Base-by-base conservation (phyloP, 2,113 vertebrate species). In the Gymnocephalus cernua region DNA sequence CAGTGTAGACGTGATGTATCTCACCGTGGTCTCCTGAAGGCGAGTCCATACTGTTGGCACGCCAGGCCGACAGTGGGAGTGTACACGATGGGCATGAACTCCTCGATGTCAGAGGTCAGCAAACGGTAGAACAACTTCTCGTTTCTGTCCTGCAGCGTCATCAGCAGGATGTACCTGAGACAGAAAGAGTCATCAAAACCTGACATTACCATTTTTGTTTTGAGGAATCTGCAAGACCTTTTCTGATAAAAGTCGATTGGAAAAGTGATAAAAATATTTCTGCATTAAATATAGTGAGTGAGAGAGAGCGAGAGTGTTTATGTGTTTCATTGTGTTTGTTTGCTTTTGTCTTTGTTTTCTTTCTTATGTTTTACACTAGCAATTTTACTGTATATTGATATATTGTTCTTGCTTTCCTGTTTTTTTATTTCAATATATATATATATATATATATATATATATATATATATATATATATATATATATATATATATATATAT, bases 21-120 rank as follows among this genome's bases (percentile, higher is more conserved):
- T 97, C 90, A 99, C 98, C 98, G 96, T 21, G 98, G 98, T 89
- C 98, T 97, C 85, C 98, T 95, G 95, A 99, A 99, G 74, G 97
- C 96, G 66, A 99, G 94, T 32, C 98, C 98, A 0, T 99, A 99
- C 84, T 99, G 98, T 82, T 99, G 98, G 80, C 97, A 99, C 72
- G 98, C 98, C 90, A 99, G 91, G 9, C 98, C 98, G 18, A 99
- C 98, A 0, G 97, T 99, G 47, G 98, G 98, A 0, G 97, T 99
- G 83, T 99, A 99, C 51, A 99, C 97, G 0, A 99, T 98, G 19
- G 98, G 98, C 98, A 99, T 98, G 93, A 99, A 99, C 88, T 96
- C 96, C 91, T 99, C 97, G 0, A 99, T 96, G 54, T 99, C 96
- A 0, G 98, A 99, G 1, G 97, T 99, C 85, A 99, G 93, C 89